phyloP scores from a whole-genome alignment of 2,113 vertebrate genomes.

The Hypanus sabinus region DNA sequence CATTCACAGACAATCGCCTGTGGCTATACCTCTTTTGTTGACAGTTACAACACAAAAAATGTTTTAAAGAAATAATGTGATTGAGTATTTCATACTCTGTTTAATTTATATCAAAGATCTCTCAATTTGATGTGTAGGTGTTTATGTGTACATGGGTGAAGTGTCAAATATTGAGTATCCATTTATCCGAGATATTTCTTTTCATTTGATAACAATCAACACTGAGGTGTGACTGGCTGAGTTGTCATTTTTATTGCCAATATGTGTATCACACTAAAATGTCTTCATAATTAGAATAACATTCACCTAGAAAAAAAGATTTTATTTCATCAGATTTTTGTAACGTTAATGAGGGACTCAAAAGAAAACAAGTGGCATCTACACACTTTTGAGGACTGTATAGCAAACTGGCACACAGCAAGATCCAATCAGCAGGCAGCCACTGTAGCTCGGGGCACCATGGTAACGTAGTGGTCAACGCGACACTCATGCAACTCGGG shows the following conservation, averaged over 20 bases:
- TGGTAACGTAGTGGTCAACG: too few species aligned
- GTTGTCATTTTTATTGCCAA: neutral
- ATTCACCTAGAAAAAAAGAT: neutral
- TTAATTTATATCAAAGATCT: slow-evolving; percentile 29
- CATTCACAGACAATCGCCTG: slow-evolving; percentile 11
- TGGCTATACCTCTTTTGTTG: slow-evolving; percentile 29
- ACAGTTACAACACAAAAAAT: slow-evolving; percentile 11
- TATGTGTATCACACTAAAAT: neutral
- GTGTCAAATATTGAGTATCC: slow-evolving; percentile 22
- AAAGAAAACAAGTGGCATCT: too few species aligned
- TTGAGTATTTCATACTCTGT: slow-evolving; percentile 19
- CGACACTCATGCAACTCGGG: too few species aligned
- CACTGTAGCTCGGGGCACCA: too few species aligned
- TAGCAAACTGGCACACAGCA: neutral
- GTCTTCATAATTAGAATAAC: neutral
- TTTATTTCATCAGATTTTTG: neutral
- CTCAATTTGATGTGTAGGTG: slow-evolving; percentile 28
- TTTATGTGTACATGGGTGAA: slow-evolving; percentile 29
- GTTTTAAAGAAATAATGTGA: slow-evolving; percentile 33
- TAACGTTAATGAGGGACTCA: neutral
- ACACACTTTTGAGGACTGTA: neutral
- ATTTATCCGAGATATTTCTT: neutral
- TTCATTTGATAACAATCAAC: slow-evolving; percentile 6
- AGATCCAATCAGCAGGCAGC: neutral
- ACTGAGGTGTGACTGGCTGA: neutral